Conservation (phyloP, 2,113 vertebrate genomes). For the Channa argus region DNA sequence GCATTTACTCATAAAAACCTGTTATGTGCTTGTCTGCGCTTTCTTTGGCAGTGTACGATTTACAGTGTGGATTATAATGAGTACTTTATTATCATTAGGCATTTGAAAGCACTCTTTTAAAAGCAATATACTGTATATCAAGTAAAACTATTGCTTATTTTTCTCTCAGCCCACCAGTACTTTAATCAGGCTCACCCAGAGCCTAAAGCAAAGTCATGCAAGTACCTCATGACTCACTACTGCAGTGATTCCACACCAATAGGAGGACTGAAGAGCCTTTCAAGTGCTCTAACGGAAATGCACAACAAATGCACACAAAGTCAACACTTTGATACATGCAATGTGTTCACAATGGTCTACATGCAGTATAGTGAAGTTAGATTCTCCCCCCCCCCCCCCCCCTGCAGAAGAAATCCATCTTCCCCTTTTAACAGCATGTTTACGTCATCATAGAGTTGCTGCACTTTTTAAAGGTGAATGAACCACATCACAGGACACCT, state of each 20-base stretch:
- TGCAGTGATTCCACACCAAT: constrained; percentile 33
- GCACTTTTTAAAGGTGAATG: constrained; percentile 39
- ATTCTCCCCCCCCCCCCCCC: too few relatives aligned
- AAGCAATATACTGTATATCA: background rate
- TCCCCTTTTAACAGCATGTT: background rate
- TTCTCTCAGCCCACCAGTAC: constrained; percentile 44
- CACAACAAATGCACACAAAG: constrained; percentile 36
- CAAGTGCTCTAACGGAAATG: background rate
- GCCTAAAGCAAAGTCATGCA: constrained; percentile 57
- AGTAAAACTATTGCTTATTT: constrained; percentile 21
- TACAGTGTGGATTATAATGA: too few relatives aligned
- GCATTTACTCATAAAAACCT: background rate
- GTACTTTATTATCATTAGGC: too few relatives aligned
- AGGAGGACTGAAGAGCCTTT: constrained; percentile 19
- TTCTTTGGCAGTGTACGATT: too few relatives aligned
- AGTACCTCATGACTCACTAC: constrained; percentile 66
- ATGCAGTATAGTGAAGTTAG: too few relatives aligned
- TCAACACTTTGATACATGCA: constrained; percentile 13
- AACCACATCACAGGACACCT: constrained; percentile 25
- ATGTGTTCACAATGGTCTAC: constrained; percentile 1
- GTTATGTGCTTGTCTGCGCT: too few relatives aligned
- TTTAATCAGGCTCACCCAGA: constrained; percentile 33
- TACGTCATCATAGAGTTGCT: constrained; percentile 6
- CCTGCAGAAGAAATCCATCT: background rate
- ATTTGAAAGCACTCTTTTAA: too few relatives aligned